Percentiles rank a stretch among this genome's conserved stretches.
These are phyloP conservation scores for Stichodactyla mertensii DNA, from an alignment of 64 coral and sea anemone genomes.

Conservation along the genomic window DNA sequence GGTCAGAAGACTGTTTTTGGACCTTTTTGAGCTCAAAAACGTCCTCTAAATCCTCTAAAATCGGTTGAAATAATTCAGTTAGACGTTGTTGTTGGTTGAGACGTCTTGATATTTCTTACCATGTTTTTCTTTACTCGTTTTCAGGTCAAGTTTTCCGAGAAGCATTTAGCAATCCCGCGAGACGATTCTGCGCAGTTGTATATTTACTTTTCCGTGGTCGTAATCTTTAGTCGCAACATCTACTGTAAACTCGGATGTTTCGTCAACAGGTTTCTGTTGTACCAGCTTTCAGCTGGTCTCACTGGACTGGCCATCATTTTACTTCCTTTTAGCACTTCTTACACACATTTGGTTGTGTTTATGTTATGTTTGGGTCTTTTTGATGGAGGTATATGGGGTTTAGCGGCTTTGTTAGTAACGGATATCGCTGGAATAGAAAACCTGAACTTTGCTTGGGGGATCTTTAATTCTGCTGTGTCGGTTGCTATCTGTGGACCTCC, in stretches of 20 bases:
- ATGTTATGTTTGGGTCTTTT: conserved; percentile 19
- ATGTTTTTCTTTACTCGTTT: neutral
- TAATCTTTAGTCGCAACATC: conserved; percentile 30
- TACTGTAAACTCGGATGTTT: conserved; percentile 38
- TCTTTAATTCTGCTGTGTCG: neutral
- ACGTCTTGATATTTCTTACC: neutral
- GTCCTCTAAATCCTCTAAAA: too few species aligned
- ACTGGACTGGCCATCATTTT: conserved; percentile 27
- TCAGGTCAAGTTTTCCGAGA: conserved; percentile 29
- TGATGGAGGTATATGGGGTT: conserved; percentile 30
- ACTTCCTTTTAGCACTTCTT: conserved; percentile 11
- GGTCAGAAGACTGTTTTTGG: too few species aligned
- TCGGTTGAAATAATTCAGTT: too few species aligned
- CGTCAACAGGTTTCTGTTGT: conserved; percentile 36
- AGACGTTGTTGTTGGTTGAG: too few species aligned
- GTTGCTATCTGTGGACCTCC: conserved; percentile 12
- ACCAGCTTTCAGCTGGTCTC: conserved; percentile 23
- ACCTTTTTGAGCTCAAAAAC: too few species aligned
- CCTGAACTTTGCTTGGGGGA: conserved; percentile 29
- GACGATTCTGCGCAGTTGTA: conserved; percentile 14
- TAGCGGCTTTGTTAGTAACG: conserved; percentile 1
- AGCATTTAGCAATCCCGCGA: conserved; percentile 24
- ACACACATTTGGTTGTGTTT: neutral
- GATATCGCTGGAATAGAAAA: conserved; percentile 11
- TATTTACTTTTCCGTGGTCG: conserved; percentile 27